Conservation (phyloP, 1,140 invertebrate genomes). For the Meloidogyne exigua region DNA sequence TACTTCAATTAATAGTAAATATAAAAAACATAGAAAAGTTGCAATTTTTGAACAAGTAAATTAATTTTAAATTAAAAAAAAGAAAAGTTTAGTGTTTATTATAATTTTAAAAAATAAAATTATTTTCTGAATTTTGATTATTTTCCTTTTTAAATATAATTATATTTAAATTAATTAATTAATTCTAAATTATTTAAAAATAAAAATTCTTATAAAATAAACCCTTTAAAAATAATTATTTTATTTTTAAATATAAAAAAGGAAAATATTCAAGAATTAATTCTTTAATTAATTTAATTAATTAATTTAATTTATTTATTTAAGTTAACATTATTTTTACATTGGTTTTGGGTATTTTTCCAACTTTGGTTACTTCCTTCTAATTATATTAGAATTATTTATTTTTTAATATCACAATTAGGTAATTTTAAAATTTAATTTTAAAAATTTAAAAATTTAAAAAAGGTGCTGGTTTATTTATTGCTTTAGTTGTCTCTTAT, state of each 20-base stretch:
- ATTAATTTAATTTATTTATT: neutral
- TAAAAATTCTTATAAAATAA: too few species aligned
- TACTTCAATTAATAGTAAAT: constrained; percentile 38
- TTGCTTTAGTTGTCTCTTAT: constrained; percentile 58
- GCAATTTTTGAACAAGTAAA: constrained; percentile 52
- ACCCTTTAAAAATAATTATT: too few species aligned
- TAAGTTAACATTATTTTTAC: constrained; percentile 40
- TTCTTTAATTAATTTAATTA: neutral
- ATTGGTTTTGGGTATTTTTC: constrained; percentile 61
- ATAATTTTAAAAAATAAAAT: too few species aligned
- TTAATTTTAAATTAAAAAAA: neutral
- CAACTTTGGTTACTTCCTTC: constrained; percentile 54
- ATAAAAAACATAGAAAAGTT: constrained; percentile 47
- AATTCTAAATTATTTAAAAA: too few species aligned
- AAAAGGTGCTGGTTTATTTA: constrained; percentile 49
- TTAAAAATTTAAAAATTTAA: neutral
- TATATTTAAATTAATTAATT: too few species aligned
- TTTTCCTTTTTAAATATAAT: too few species aligned
- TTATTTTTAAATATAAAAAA: too few species aligned
- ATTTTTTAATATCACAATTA: constrained; percentile 58
- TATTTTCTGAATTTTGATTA: too few species aligned
- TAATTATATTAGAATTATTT: constrained; percentile 45
- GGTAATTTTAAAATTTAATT: constrained; percentile 13
- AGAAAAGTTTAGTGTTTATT: too few species aligned
- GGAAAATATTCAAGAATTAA: too few species aligned